Base-by-base conservation (phyloP, 1,140 invertebrate species). In the Musca vetustissima region DNA sequence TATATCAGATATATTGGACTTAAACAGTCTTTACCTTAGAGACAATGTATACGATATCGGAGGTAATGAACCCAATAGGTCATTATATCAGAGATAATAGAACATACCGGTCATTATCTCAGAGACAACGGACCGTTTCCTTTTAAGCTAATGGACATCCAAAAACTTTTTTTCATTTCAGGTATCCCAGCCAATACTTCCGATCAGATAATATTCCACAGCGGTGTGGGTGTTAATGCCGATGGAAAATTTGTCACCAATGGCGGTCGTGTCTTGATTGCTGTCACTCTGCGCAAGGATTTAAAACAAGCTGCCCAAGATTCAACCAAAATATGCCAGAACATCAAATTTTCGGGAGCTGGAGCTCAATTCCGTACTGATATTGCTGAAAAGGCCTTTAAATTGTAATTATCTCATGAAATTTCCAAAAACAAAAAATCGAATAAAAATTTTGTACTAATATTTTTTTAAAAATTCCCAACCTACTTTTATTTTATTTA, bases 211-310 rank as follows among this genome's bases (percentile, higher is more conserved):
- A 85, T 93, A 48, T 93, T 92, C 75, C 90, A 93, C 73, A 91
- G 90, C 80, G 91, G 90, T 19, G 88, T 91, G 8, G 81, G 84
- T 2, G 73, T 85, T 32, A 86, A 88, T 21, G 77, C 84, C 1
- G 80, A 89, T 64, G 87, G 85, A 48, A 82, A 89, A 48, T 76
- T 95, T 15, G 83, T 95, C 11, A 97, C 95, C n/a, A 92, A 90
- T 80, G 97, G 97, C 25, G 97, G 97, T 1, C 87, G 97, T 75
- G 96, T 98, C 4, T 84, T 98, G 13, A 91, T 95, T 61, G 89
- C 91, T 3, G 91, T 95, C 15, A 90, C 89, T 4, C 73, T 91
- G 19, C 89, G 89, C 7, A 74, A 85, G 19, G 85, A 89, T 15
- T 85, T 97, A n/a, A 82, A 88, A 19, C 79, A 85, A 24, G 93